Conservation (phyloP, 23 tunicate species). For the Oikopleura vanhoeffeni region DNA sequence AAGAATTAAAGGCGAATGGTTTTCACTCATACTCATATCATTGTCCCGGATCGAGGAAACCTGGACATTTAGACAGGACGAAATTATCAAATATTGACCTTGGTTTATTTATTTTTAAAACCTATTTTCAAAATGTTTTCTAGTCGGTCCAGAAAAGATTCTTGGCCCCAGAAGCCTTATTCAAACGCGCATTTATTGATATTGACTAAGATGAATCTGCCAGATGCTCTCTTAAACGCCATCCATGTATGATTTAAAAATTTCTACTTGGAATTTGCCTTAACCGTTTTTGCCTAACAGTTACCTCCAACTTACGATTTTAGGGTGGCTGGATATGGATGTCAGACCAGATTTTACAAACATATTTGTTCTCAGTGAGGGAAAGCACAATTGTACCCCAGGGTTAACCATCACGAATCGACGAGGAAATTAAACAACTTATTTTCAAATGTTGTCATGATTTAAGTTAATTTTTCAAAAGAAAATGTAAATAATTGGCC, state of each 20-base stretch:
- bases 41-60: too few relatives aligned
- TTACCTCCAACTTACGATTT: neutral
- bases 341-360: slow-evolving; percentile 75
- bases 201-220: slow-evolving; percentile 62
- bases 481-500: too few relatives aligned
- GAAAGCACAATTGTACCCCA: slow-evolving; percentile 87
- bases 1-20: too few relatives aligned
- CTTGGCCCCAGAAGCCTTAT: slow-evolving; percentile 85
- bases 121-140: neutral
- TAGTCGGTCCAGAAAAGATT: slow-evolving; percentile 62
- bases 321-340: neutral
- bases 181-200: slow-evolving; percentile 89
- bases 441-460: slow-evolving; percentile 52
- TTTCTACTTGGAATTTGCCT: slow-evolving; percentile 25
- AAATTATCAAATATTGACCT: too few relatives aligned
- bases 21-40: too few relatives aligned
- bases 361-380: slow-evolving; percentile 83
- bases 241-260: slow-evolving; percentile 82
- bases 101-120: too few relatives aligned
- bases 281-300: neutral
- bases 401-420: slow-evolving; percentile 84
- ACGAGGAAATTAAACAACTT: slow-evolving; percentile 70
- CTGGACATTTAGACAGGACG: neutral
- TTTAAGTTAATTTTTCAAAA: neutral
- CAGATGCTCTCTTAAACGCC: slow-evolving; percentile 77